A percentile compares a stretch with the other conserved stretches of the same genome.
Conservation (phyloP, 92 coral and sea anemone species). For the Phenganax stokvisi region DNA sequence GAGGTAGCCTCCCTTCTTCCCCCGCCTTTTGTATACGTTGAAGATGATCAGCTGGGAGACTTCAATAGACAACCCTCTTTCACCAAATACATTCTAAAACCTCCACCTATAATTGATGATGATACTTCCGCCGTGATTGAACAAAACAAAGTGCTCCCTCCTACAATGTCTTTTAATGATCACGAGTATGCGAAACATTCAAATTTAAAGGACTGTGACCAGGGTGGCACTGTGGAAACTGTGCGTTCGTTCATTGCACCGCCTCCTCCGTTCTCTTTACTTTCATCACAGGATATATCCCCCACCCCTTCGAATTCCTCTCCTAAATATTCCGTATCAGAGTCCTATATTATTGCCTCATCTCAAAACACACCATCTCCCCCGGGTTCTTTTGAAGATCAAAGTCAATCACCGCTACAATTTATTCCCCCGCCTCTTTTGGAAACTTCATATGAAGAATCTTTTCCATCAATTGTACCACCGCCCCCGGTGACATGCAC, state of each 20-base stretch:
- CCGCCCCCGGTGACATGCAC: slow-evolving; percentile 4
- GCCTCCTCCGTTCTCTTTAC: background rate
- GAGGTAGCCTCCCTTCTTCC: slow-evolving; percentile 1
- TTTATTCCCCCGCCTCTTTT: background rate
- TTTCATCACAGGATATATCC: slow-evolving; percentile 2
- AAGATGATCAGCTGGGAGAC: background rate
- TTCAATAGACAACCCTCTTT: slow-evolving; percentile 29
- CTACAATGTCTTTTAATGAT: slow-evolving; percentile 18
- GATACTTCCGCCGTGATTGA: slow-evolving; percentile 22
- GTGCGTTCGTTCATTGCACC: slow-evolving; percentile 16
- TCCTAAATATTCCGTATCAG: background rate
- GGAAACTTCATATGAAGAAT: background rate
- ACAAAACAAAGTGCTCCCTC: slow-evolving; percentile 25
- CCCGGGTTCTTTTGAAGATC: background rate
- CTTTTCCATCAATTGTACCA: slow-evolving; percentile 6
- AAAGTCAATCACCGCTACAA: background rate
- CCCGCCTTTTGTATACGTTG: slow-evolving; percentile 28
- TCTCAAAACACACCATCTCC: background rate
- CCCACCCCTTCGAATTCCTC: slow-evolving; percentile 13
- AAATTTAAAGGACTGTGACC: background rate
- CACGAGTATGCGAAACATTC: background rate
- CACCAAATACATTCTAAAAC: slow-evolving; percentile 21
- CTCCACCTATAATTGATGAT: slow-evolving; percentile 30
- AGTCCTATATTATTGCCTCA: background rate
- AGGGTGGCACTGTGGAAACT: slow-evolving; percentile 3